Conservation (phyloP, 2,113 vertebrate species). For the Notiomystis cincta region DNA sequence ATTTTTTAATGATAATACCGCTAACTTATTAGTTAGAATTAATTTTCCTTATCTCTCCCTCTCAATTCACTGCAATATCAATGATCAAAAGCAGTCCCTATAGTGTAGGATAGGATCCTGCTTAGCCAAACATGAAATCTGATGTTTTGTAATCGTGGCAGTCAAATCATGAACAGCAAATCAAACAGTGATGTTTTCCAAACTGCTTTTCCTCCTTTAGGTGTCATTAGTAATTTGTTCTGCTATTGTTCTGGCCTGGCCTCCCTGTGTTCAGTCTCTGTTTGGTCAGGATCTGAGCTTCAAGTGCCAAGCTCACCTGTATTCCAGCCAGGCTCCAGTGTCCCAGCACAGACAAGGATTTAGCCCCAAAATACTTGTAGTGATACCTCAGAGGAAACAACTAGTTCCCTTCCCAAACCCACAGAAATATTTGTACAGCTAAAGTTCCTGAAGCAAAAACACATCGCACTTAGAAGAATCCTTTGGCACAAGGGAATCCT, state of each 20-base stretch:
- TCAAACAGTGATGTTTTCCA: neutral
- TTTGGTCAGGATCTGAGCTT: slow-evolving; percentile 55
- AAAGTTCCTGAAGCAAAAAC: slow-evolving; percentile 1
- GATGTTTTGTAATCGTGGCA: neutral
- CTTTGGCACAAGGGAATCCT: neutral
- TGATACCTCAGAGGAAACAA: slow-evolving; percentile 28
- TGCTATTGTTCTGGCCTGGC: slow-evolving; percentile 50
- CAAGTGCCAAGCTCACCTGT: slow-evolving; percentile 56
- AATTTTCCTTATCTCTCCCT: neutral
- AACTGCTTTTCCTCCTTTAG: slow-evolving; percentile 30
- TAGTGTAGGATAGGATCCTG: neutral
- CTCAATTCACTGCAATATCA: neutral
- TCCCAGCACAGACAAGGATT: slow-evolving; percentile 37
- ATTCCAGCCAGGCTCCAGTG: slow-evolving; percentile 47
- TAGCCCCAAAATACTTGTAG: neutral
- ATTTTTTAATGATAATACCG: neutral
- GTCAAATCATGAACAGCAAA: neutral
- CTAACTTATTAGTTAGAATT: neutral
- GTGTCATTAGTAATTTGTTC: slow-evolving; percentile 69
- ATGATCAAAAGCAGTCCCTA: neutral
- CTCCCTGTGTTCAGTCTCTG: neutral
- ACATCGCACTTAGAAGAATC: slow-evolving; percentile 30
- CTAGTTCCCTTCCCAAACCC: slow-evolving; percentile 30
- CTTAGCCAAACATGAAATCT: slow-evolving; percentile 14
- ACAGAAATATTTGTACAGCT: slow-evolving; percentile 48